phyloP scores from a whole-genome alignment of 2,113 vertebrate genomes.

The Puma concolor region DNA sequence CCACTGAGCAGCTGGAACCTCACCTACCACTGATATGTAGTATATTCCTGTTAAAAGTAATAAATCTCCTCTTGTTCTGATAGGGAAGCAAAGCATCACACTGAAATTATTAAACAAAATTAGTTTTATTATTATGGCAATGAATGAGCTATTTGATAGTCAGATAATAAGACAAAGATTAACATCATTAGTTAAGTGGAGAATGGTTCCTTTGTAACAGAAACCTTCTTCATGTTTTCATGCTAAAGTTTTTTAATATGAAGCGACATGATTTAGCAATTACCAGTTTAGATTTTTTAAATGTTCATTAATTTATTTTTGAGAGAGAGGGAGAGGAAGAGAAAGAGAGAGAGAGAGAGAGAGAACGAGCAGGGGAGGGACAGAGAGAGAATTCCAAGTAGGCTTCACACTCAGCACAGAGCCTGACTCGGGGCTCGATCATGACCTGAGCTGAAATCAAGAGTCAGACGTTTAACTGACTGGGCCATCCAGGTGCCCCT shows the following conservation, averaged over 20 bases:
- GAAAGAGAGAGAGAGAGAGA: no score
- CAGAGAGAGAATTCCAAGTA: no score
- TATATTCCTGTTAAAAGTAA: not conserved
- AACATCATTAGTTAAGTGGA: constrained; percentile 10
- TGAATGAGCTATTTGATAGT: constrained; percentile 2
- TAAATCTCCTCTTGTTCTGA: not conserved
- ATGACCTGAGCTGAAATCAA: no score
- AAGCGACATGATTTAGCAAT: not conserved
- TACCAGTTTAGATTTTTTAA: not conserved
- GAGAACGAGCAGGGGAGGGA: no score
- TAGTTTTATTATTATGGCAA: constrained; percentile 13
- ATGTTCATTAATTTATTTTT: no score
- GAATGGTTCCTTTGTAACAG: not conserved
- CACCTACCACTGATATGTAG: not conserved
- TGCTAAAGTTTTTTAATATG: constrained; percentile 1
- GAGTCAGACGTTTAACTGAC: no score
- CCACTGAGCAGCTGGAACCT: not conserved
- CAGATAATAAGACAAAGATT: not conserved
- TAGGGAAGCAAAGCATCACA: not conserved
- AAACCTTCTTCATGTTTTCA: constrained; percentile 32
- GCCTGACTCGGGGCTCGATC: no score
- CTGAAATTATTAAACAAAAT: constrained; percentile 33
- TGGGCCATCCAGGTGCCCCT: no score
- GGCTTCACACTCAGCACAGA: no score
- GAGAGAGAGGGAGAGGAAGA: no score